Percentiles rank a stretch among this genome's conserved stretches.
Conservation (phyloP, 2,888 invertebrate species). For the Ommatoiulus sabulosus region DNA sequence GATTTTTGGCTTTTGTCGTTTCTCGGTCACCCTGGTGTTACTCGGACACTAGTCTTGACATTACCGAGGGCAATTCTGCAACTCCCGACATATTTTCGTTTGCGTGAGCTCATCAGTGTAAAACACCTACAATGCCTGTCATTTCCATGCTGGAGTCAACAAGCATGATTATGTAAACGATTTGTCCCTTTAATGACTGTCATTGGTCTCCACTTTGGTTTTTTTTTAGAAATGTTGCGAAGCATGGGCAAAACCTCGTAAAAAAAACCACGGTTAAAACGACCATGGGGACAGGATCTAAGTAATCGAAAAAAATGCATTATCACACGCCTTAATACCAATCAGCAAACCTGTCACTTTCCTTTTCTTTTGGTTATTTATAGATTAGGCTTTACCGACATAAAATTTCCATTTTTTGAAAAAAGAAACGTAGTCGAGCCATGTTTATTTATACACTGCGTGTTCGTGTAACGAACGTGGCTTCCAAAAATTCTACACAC, state of each 20-base stretch:
- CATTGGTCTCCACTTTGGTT: not conserved
- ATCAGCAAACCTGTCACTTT: constrained; percentile 29
- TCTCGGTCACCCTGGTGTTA: not conserved
- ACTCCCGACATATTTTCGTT: not conserved
- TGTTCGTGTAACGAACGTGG: constrained; percentile 36
- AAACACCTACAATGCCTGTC: not conserved
- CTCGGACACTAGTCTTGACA: not conserved
- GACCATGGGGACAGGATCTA: constrained; percentile 13
- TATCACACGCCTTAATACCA: constrained; percentile 15
- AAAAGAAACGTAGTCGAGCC: not conserved
- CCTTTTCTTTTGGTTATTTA: constrained; percentile 10
- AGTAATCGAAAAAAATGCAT: not conserved
- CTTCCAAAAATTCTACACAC: constrained; percentile 24
- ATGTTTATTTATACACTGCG: not conserved
- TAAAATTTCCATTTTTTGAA: constrained; percentile 20
- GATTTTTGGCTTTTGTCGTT: not conserved
- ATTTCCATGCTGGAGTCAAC: not conserved
- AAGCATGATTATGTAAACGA: not conserved
- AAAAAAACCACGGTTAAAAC: not conserved
- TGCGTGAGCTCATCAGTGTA: not conserved
- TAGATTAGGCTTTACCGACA: constrained; percentile 17
- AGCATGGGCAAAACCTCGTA: not conserved
- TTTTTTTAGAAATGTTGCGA: not conserved
- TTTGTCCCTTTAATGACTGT: not conserved
- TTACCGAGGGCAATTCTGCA: not conserved